phyloP scores from a whole-genome alignment of 1,140 invertebrate species.

The Drosophila hydei region DNA sequence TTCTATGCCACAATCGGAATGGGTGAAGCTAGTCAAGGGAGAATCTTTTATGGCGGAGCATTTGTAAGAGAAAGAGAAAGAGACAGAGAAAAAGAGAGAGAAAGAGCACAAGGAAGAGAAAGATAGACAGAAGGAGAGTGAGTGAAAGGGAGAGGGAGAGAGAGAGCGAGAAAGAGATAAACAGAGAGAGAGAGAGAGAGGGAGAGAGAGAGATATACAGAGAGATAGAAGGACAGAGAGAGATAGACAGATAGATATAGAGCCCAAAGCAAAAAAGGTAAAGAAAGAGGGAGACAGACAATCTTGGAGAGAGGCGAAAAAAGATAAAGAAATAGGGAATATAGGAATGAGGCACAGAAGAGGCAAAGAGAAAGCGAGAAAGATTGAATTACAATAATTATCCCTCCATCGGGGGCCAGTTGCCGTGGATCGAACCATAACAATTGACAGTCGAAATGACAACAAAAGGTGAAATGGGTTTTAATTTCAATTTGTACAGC shows the following conservation, averaged over 20 bases:
- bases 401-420: background rate
- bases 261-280: too few relatives aligned
- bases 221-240: too few relatives aligned
- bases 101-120: background rate
- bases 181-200: background rate
- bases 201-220: too few relatives aligned
- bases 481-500: conserved; percentile 70
- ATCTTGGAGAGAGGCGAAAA: too few relatives aligned
- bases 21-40: too few relatives aligned
- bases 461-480: conserved; percentile 26
- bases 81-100: background rate
- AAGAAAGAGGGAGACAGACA: too few relatives aligned
- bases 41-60: too few relatives aligned
- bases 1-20: background rate
- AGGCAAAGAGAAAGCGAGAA: background rate
- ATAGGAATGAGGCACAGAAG: too few relatives aligned
- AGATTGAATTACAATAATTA: background rate
- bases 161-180: too few relatives aligned
- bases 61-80: background rate
- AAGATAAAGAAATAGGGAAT: too few relatives aligned
- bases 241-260: too few relatives aligned
- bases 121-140: background rate
- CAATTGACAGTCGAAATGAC: background rate
- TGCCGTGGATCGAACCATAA: conserved; percentile 15
- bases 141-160: background rate